Conservation (phyloP, 1,140 invertebrate species). For the Hylaeus anthracinus region DNA sequence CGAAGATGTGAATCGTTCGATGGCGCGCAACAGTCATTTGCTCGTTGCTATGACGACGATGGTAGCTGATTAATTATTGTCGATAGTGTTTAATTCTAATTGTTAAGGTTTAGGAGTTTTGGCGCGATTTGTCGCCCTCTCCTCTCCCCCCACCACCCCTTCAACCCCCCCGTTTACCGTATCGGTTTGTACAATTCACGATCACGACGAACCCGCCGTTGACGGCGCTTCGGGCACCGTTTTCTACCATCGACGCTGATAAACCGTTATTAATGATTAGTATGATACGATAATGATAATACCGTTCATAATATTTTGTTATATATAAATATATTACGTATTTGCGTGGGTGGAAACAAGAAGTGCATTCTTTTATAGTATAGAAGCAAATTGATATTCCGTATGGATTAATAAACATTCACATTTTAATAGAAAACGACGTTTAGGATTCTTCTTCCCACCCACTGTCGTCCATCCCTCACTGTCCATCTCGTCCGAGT, state of each 20-base stretch:
- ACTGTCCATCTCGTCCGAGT: not conserved
- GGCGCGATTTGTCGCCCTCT: not conserved
- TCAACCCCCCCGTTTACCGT: not conserved
- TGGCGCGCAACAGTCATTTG: not conserved
- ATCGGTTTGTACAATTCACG: slow-evolving; percentile 16
- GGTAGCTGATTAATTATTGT: slow-evolving; percentile 4
- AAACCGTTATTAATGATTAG: slow-evolving; percentile 18
- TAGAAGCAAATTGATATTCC: slow-evolving; percentile 61
- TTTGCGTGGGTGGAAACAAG: slow-evolving; percentile 45
- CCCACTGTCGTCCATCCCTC: not conserved
- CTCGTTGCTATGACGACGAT: slow-evolving; percentile 22
- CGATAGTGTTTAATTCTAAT: slow-evolving; percentile 30
- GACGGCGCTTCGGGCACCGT: slow-evolving; percentile 22
- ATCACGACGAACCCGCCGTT: slow-evolving; percentile 33
- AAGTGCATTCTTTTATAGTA: slow-evolving; percentile 65
- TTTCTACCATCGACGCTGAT: slow-evolving; percentile 35
- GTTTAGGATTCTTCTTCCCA: not conserved
- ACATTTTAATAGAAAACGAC: slow-evolving; percentile 70
- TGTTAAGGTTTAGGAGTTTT: slow-evolving; percentile 38
- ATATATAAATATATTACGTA: slow-evolving; percentile 8
- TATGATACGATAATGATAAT: slow-evolving; percentile 7
- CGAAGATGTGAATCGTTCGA: slow-evolving; percentile 4
- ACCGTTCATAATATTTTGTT: slow-evolving; percentile 63
- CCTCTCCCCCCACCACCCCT: too few relatives aligned
- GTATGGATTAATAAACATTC: slow-evolving; percentile 69